phyloP scores from a whole-genome alignment of 2,113 vertebrate species.

The Malurus alboscapulatus region DNA sequence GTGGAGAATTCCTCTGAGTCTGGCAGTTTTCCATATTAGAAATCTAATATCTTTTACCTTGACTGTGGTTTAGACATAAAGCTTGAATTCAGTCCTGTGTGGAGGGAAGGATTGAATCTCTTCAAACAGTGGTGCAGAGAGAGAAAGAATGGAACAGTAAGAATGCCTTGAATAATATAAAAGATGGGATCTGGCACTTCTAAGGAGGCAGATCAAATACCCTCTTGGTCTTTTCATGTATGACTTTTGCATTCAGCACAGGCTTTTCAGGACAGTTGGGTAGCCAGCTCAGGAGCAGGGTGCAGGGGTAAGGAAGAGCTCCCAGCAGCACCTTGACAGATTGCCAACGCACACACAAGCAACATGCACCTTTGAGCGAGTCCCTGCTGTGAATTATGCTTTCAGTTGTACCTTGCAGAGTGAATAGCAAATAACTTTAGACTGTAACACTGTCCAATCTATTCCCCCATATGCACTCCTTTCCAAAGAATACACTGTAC shows the following conservation, averaged over 20 bases:
- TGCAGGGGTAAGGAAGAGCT: neutral
- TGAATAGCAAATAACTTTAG: conserved; percentile 42
- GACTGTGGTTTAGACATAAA: neutral
- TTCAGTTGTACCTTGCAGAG: conserved; percentile 12
- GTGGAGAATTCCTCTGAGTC: neutral
- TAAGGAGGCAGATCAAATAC: neutral
- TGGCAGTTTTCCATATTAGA: neutral
- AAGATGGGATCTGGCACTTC: neutral
- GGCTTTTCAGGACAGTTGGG: neutral
- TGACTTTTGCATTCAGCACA: neutral
- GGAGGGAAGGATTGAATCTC: neutral
- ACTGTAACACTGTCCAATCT: conserved; percentile 41
- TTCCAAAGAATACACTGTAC: conserved; percentile 63
- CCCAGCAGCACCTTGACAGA: neutral
- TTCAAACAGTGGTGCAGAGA: neutral
- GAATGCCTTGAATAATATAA: neutral
- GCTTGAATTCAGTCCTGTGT: neutral
- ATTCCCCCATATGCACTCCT: conserved; percentile 24
- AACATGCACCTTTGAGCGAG: neutral
- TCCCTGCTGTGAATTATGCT: conserved; percentile 44
- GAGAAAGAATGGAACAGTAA: neutral
- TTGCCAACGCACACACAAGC: conserved; percentile 3
- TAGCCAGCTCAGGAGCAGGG: neutral
- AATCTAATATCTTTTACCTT: neutral
- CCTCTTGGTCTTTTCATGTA: neutral